These are phyloP conservation scores for Trichomalopsis sarcophagae DNA, from an alignment of 1,140 invertebrate genomes.

Conservation along the genomic window DNA sequence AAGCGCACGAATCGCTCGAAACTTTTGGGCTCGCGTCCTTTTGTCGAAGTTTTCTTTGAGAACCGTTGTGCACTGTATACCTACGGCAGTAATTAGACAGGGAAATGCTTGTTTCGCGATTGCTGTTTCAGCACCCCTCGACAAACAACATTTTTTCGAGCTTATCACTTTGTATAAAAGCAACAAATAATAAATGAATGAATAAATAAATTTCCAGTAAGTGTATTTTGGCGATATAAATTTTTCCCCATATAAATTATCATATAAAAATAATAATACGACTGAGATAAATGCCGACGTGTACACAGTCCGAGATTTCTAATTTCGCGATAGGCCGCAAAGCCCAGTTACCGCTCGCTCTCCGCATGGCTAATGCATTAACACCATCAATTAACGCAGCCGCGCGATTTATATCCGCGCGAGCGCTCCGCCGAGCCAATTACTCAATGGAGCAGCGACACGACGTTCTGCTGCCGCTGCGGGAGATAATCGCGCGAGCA, in stretches of 20 bases:
- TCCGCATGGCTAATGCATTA: slow-evolving; percentile 32
- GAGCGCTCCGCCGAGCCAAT: not conserved
- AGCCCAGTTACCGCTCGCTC: not conserved
- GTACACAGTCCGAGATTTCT: slow-evolving; percentile 1
- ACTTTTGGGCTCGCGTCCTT: not conserved
- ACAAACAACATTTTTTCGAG: too few species aligned
- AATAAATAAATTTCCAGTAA: too few species aligned
- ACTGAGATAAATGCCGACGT: not conserved
- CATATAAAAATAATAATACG: too few species aligned
- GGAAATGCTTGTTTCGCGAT: too few species aligned
- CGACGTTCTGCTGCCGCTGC: not conserved
- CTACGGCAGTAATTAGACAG: too few species aligned
- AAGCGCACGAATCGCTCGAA: not conserved
- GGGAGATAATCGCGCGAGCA: not conserved
- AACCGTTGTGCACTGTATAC: too few species aligned
- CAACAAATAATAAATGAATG: too few species aligned
- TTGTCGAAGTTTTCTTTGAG: not conserved
- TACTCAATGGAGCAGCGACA: slow-evolving; percentile 8
- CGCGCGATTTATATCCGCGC: slow-evolving; percentile 23
- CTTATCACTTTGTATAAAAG: too few species aligned
- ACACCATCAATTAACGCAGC: slow-evolving; percentile 34
- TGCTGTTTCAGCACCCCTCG: too few species aligned
- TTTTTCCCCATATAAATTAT: too few species aligned
- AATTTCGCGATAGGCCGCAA: not conserved
- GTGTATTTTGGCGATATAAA: too few species aligned